Evolutionary conservation across 2,888 invertebrate genomes (phyloP), one percentile per base, ranked within the genome.

Genomic region (Thalpophila matura): DNA sequence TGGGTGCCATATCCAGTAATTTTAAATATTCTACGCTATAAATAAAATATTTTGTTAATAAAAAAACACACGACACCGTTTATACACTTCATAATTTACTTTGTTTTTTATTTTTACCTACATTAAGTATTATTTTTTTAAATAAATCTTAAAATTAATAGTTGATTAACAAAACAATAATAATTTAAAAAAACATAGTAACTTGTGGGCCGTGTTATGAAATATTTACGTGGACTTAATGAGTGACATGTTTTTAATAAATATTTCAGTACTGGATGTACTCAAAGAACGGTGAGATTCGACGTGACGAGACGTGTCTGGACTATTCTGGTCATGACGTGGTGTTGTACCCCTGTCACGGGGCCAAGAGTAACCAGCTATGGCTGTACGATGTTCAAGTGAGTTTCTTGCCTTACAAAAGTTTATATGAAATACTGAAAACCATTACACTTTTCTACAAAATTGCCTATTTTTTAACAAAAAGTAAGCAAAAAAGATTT

Each of bases 281-380:
- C 89, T 99, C 99, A 87, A 99, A 99, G 94, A 96, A 96, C 67
- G 99, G 99, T 33, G 99, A 99, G 93, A 99, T 99, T 80, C 96
- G 99, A 54, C 96, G 99, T 80, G 99, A 99, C 90, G 99, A 99
- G 91, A 97, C 98, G 56, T 99, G 99, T 87, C 95, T 99, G 83
- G 99, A 99, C 94, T 99, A 97, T 94, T 98, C 99, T 64, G 99
- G 99, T 49, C 97, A 97, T 84, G 98, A 98, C 82, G 98, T 99
- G 67, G 97, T 98, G 76, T 95, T 99, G 54, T 99, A 98, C 92
- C 98, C 98, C 24, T 99, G 99, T 87, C 99, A 99, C 87, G 98
- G 99, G 27, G 98, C 98, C 78, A 98, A 98, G 93, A 99, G 99
- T 84, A 99, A 99, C 94, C 99, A 99, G 93, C 96, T 97, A 83